Conservation (phyloP, 1,140 invertebrate species). For the Oreohelix idahoensis region DNA sequence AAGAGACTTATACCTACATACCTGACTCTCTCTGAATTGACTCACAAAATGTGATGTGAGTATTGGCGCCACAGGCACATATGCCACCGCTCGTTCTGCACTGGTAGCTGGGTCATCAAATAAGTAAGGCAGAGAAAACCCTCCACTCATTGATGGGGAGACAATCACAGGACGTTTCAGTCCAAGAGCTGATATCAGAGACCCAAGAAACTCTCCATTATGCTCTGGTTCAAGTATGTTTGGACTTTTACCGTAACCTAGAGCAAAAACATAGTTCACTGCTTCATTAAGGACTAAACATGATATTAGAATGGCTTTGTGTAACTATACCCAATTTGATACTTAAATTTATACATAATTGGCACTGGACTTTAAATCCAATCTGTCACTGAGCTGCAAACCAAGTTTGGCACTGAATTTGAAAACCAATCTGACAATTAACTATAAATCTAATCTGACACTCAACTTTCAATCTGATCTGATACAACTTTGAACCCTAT, state of each 20-base stretch:
- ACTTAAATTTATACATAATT: too few relatives aligned
- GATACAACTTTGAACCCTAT: too few relatives aligned
- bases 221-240: conserved; percentile 43
- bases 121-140: conserved; percentile 71
- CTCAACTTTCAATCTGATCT: too few relatives aligned
- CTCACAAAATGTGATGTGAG: conserved; percentile 56
- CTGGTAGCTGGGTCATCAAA: conserved; percentile 52
- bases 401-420: too few relatives aligned
- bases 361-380: too few relatives aligned
- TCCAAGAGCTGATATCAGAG: conserved; percentile 55
- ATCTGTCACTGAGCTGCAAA: too few relatives aligned
- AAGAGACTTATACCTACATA: conserved; percentile 45
- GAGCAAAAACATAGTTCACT: too few relatives aligned
- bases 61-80: conserved; percentile 74
- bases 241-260: conserved; percentile 68
- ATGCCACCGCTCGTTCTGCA: conserved; percentile 63
- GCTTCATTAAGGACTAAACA: too few relatives aligned
- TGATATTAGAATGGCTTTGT: too few relatives aligned
- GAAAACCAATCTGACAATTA: too few relatives aligned
- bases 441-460: too few relatives aligned
- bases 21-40: conserved; percentile 48
- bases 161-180: conserved; percentile 69
- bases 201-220: conserved; percentile 60
- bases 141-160: conserved; percentile 75
- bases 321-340: too few relatives aligned